Percentiles rank a stretch among this genome's conserved stretches.
Conservation (phyloP, 2,797 vertebrate genomes). For the Petrocephalus sullivani region DNA sequence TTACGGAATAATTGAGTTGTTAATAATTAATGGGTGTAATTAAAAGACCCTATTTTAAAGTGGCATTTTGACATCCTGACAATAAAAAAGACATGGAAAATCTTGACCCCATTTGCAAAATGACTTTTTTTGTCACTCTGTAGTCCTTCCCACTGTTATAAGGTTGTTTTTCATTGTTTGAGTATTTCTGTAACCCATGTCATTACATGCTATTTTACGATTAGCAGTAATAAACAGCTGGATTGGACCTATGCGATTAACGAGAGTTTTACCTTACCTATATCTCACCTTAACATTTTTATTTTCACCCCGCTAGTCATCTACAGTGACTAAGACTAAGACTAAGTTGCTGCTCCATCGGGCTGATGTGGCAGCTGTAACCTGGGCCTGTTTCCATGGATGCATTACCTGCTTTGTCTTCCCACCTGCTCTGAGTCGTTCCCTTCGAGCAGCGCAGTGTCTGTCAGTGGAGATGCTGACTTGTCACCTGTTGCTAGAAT, state of each 20-base stretch:
- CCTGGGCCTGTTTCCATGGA: not conserved
- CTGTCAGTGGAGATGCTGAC: not conserved
- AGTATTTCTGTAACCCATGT: not conserved
- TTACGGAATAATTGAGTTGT: slow-evolving; percentile 18
- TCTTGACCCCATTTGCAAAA: slow-evolving; percentile 14
- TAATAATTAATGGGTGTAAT: slow-evolving; percentile 19
- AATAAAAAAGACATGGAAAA: slow-evolving; percentile 11
- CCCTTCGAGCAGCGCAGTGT: not conserved
- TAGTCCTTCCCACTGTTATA: not conserved
- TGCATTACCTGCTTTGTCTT: not conserved
- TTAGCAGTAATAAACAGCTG: not conserved
- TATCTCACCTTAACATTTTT: not conserved
- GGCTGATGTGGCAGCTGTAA: not conserved
- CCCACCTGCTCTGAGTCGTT: not conserved
- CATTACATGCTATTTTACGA: not conserved
- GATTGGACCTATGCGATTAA: not conserved
- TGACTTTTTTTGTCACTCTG: not conserved
- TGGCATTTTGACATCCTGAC: slow-evolving; percentile 7
- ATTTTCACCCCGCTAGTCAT: not conserved
- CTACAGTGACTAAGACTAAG: not conserved
- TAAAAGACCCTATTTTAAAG: slow-evolving; percentile 18
- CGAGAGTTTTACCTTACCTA: not conserved
- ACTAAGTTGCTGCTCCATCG: not conserved
- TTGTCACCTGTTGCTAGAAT: no score
- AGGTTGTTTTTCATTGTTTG: not conserved